Conservation (phyloP, 2,797 vertebrate species). For the Tadarida brasiliensis region DNA sequence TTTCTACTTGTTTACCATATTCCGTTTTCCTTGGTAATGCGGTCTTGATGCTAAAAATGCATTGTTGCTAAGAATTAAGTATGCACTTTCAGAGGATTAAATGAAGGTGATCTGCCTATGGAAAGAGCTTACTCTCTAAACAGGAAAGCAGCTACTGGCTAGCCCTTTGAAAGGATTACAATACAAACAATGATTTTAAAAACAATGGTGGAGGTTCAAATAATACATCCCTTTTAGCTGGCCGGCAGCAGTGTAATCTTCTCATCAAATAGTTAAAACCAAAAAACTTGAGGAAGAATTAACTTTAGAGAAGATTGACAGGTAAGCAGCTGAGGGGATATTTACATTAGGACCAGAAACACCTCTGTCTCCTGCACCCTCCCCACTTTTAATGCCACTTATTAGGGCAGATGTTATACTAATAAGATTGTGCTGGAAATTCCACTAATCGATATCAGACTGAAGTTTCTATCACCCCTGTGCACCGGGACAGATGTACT, state of each 20-base stretch:
- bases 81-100: constrained; percentile 70
- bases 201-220: constrained; percentile 79
- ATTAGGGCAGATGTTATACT: constrained; percentile 71
- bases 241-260: constrained; percentile 90
- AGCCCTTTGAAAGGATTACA: constrained; percentile 79
- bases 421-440: constrained; percentile 81
- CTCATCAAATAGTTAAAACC: constrained; percentile 91
- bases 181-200: constrained; percentile 77
- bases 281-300: constrained; percentile 74
- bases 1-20: constrained; percentile 52
- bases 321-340: constrained; percentile 78
- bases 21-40: constrained; percentile 34
- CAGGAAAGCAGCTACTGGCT: constrained; percentile 77
- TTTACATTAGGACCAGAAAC: constrained; percentile 59
- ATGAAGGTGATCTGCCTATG: constrained; percentile 67
- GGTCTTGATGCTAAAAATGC: constrained; percentile 69
- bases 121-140: constrained; percentile 73
- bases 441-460: constrained; percentile 80
- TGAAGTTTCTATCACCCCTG: constrained; percentile 79
- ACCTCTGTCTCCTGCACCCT: not conserved
- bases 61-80: constrained; percentile 72
- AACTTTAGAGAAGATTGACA: constrained; percentile 77
- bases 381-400: constrained; percentile 54
- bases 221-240: constrained; percentile 79
- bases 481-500: constrained; percentile 71